Conservation (phyloP, 2,888 invertebrate species). For the Pristionchus arcanus region DNA sequence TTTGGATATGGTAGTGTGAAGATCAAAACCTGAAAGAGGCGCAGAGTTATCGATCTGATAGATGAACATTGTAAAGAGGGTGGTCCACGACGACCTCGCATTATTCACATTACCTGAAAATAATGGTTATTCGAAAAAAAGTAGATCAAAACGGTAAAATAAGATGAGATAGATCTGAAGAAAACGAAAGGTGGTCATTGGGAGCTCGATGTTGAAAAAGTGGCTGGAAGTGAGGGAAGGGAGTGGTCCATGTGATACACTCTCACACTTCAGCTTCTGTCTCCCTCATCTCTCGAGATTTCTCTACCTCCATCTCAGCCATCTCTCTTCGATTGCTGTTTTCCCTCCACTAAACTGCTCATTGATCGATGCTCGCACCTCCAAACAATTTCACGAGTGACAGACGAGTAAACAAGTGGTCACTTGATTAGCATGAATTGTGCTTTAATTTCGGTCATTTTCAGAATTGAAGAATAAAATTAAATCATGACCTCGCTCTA, state of each 20-base stretch:
- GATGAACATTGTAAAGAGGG: neutral
- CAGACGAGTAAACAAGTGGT: neutral
- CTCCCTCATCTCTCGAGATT: slow-evolving; percentile 37
- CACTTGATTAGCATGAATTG: neutral
- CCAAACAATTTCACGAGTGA: neutral
- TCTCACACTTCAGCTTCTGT: slow-evolving; percentile 14
- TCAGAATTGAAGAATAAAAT: neutral
- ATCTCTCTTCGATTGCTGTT: slow-evolving; percentile 5
- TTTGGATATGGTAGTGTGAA: neutral
- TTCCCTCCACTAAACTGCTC: slow-evolving; percentile 22
- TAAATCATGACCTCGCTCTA: neutral
- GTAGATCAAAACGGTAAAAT: neutral
- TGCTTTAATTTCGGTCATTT: neutral
- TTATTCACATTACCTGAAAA: slow-evolving; percentile 34
- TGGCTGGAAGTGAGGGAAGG: neutral
- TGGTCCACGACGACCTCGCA: slow-evolving; percentile 1
- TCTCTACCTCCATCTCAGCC: slow-evolving; percentile 36
- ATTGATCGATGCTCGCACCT: slow-evolving; percentile 27
- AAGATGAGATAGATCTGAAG: neutral
- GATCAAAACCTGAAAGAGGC: slow-evolving; percentile 37
- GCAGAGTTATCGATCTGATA: slow-evolving; percentile 12
- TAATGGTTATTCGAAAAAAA: neutral
- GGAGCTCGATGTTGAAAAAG: slow-evolving; percentile 12
- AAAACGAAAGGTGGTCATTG: neutral
- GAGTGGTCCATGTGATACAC: slow-evolving; percentile 45